Evolutionary conservation across 2,888 invertebrate genomes (phyloP).

Genomic region (Ischnus inquisitorius): DNA sequence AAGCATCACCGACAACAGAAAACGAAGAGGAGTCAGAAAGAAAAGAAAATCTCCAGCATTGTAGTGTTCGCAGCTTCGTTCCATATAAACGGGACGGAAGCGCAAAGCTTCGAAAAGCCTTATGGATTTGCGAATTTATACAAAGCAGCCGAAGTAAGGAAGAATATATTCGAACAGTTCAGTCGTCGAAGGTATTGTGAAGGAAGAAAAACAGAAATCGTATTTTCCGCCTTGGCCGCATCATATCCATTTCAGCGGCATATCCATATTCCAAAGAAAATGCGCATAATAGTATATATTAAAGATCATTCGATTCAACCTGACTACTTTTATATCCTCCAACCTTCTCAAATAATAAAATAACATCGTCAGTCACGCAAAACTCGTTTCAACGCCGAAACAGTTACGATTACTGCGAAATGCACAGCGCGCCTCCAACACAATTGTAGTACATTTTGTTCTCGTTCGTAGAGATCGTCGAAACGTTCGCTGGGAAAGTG

Average conservation of each 20-base stretch:
- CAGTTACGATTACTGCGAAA: background rate
- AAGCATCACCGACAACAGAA: slow-evolving; percentile 4
- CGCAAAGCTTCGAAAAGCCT: slow-evolving; percentile 11
- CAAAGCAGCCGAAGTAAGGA: background rate
- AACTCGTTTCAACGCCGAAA: background rate
- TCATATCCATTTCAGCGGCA: too few species aligned
- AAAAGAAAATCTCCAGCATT: background rate
- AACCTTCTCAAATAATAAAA: background rate
- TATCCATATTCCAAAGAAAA: too few species aligned
- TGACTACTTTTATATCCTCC: background rate
- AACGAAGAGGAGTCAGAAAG: slow-evolving; percentile 5
- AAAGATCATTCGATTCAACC: background rate
- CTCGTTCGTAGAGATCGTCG: background rate
- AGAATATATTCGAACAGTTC: background rate
- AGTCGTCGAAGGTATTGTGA: background rate
- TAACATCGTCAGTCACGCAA: slow-evolving; percentile 1
- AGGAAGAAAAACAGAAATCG: background rate
- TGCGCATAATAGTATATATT: background rate
- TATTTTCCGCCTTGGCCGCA: background rate
- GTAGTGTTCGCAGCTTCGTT: slow-evolving; percentile 15
- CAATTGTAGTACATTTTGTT: slow-evolving; percentile 4
- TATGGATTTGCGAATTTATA: slow-evolving; percentile 13
- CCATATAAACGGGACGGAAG: slow-evolving; percentile 11
- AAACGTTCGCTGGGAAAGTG: slow-evolving; percentile 9
- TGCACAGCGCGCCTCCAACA: background rate